These are phyloP conservation scores for Cylindroiulus punctatus DNA, from an alignment of 2,888 invertebrate species.

Conservation along the genomic window DNA sequence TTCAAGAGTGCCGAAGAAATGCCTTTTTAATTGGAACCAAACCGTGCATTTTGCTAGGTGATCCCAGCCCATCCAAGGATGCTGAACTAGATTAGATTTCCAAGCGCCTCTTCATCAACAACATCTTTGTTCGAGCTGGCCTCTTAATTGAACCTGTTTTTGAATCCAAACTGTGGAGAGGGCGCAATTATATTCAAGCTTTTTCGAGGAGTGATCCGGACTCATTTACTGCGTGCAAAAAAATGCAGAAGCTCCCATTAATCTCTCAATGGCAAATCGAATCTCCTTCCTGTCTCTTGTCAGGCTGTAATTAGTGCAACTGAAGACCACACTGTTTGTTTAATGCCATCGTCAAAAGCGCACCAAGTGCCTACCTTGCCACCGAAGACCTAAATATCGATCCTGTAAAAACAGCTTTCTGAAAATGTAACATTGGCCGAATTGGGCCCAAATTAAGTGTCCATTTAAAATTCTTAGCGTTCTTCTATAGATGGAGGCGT, in stretches of 20 bases:
- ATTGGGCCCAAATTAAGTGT: too few relatives aligned
- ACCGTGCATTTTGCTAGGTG: not conserved
- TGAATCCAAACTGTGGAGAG: constrained; percentile 10
- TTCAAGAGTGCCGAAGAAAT: constrained; percentile 8
- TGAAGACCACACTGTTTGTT: constrained; percentile 37
- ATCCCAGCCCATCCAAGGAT: not conserved
- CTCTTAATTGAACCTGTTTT: constrained; percentile 15
- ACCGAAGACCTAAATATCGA: not conserved
- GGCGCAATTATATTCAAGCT: not conserved
- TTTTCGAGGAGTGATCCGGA: not conserved
- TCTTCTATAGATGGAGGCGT: too few relatives aligned
- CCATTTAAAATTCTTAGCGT: too few relatives aligned
- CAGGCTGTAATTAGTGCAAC: constrained; percentile 3
- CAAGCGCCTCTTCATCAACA: constrained; percentile 32
- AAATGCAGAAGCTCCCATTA: not conserved
- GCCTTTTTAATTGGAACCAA: not conserved
- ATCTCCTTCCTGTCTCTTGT: constrained; percentile 42
- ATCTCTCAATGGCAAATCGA: constrained; percentile 34
- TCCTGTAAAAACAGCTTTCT: constrained; percentile 8
- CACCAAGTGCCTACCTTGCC: constrained; percentile 21
- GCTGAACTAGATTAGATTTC: not conserved
- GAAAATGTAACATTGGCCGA: too few relatives aligned
- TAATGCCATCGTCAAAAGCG: not conserved
- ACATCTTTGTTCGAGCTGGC: constrained; percentile 33
- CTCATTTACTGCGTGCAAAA: not conserved